Conservation (phyloP, 2,113 vertebrate species). For the Mionectes macconnelli region DNA sequence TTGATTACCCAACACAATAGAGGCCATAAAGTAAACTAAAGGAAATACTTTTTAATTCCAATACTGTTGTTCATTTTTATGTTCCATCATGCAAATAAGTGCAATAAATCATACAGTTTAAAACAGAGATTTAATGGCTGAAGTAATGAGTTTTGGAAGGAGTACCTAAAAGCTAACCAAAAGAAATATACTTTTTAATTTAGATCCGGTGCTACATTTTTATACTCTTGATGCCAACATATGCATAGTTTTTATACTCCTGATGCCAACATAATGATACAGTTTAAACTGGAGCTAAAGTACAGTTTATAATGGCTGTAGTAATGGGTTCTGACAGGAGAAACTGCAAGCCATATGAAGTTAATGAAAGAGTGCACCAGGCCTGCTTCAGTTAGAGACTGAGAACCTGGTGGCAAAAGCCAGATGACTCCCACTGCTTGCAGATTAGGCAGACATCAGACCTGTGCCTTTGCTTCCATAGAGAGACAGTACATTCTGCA, state of each 20-base stretch:
- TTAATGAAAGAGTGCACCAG: background rate
- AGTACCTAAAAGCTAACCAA: background rate
- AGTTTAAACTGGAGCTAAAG: background rate
- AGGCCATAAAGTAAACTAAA: background rate
- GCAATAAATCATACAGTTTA: background rate
- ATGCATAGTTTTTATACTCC: background rate
- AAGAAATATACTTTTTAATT: background rate
- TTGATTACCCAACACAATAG: rapidly evolving
- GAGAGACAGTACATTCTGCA: background rate
- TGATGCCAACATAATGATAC: background rate
- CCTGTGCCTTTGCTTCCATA: rapidly evolving
- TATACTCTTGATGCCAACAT: background rate
- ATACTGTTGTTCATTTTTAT: background rate
- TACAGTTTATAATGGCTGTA: background rate
- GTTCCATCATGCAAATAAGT: background rate
- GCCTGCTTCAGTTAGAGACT: background rate
- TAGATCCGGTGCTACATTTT: background rate
- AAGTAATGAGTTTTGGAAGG: background rate
- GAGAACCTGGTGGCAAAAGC: background rate
- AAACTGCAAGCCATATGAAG: background rate
- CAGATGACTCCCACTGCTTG: background rate
- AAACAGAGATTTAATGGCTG: background rate
- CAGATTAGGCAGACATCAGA: background rate
- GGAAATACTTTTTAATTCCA: background rate
- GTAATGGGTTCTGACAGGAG: background rate